Conservation (phyloP, 2,797 vertebrate genomes). For the Danio kyathit region DNA sequence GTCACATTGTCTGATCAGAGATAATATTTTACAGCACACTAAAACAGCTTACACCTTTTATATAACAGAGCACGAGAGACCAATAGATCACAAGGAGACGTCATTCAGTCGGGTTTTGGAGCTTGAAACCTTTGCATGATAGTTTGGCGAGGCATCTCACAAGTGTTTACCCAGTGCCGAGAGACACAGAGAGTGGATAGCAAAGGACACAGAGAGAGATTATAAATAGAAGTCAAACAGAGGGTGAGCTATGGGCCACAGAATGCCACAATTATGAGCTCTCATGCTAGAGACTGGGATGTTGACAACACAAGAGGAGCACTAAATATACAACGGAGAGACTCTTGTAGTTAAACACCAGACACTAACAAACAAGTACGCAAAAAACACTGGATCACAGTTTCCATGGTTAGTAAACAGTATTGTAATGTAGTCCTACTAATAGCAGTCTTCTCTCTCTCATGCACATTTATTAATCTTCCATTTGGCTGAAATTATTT, state of each 20-base stretch:
- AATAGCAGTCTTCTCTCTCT: conserved; percentile 47
- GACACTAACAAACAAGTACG: neutral
- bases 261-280: conserved; percentile 57
- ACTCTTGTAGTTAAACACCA: neutral
- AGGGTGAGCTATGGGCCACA: conserved; percentile 45
- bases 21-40: neutral
- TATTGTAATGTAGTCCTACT: conserved; percentile 21
- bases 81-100: neutral
- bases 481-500: conserved; percentile 47
- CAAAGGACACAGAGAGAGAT: conserved; percentile 28
- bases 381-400: neutral
- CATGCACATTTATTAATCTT: conserved; percentile 52
- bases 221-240: conserved; percentile 56
- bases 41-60: neutral
- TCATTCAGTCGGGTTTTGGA: neutral
- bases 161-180: conserved; percentile 8
- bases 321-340: conserved; percentile 17
- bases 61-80: conserved; percentile 2
- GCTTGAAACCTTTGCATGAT: neutral
- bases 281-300: conserved; percentile 3
- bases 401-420: neutral
- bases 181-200: conserved; percentile 7
- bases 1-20: conserved; percentile 4
- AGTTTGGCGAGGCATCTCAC: neutral
- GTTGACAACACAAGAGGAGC: conserved; percentile 48